These are phyloP conservation scores for Pollicipes pollicipes DNA, from an alignment of 1,140 invertebrate species.

Conservation along the genomic window DNA sequence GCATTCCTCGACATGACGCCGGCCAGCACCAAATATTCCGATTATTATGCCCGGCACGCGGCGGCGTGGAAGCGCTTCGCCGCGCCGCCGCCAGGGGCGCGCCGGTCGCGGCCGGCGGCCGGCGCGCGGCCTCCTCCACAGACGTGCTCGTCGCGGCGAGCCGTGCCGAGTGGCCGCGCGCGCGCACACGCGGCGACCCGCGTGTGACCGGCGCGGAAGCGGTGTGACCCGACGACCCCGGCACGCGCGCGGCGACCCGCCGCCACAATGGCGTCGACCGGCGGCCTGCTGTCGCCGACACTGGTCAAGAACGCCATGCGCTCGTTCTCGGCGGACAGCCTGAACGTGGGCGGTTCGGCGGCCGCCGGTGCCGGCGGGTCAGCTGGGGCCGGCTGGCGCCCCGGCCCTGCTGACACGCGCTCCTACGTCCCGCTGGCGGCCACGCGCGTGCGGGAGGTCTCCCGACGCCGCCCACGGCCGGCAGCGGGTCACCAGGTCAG, in stretches of 20 bases:
- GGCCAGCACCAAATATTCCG: background rate
- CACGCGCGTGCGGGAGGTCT: background rate
- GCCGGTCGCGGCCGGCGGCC: background rate
- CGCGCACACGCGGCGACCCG: too few species aligned
- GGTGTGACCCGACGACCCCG: too few species aligned
- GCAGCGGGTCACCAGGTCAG: background rate
- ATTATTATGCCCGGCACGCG: background rate
- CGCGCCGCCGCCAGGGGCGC: background rate
- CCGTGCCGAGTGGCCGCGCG: too few species aligned
- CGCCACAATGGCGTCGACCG: background rate
- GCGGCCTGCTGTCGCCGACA: background rate
- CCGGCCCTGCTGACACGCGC: background rate
- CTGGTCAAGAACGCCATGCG: background rate
- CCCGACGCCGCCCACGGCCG: too few species aligned
- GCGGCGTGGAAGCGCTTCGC: background rate
- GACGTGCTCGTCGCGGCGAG: background rate
- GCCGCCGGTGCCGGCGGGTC: too few species aligned
- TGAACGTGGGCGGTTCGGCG: too few species aligned
- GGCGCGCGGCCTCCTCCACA: too few species aligned
- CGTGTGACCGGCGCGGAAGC: background rate
- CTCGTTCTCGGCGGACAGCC: background rate
- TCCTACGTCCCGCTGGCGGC: background rate
- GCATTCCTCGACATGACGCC: background rate
- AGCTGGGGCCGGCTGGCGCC: background rate
- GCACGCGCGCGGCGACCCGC: background rate